Base-by-base conservation (phyloP, 2,888 invertebrate species). In the Petrolisthes manimaculis region DNA sequence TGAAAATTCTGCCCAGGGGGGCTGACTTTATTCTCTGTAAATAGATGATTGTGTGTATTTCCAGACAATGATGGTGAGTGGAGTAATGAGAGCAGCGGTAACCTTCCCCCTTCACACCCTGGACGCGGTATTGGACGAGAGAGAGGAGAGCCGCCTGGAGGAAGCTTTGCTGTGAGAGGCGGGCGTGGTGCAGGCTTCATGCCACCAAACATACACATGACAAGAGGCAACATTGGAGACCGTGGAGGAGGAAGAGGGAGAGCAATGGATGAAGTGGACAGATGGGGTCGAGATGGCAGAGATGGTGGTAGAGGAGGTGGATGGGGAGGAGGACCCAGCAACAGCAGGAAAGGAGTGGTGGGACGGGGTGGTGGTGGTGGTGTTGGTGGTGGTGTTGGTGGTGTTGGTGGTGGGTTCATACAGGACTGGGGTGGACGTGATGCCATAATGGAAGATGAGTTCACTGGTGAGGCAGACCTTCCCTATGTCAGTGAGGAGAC, bases 381-480 rank as follows among this genome's bases (percentile, higher is more conserved):
- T 4, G 21, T 53, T 9, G 82, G 77, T 67, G 67, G 79, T n/a
- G n/a, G 84, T 37, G 54, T 77, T 12, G n/a, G 86, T 37, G 37
- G 71, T 24, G 55, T 53, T 5, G 54, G 79, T 53, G 87, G 80
- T n/a, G 78, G 78, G 4, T 69, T 37, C 67, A 24, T 82, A n/a
- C 82, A 82, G 51, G 54, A 54, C n/a, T 82, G 86, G 86, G 86
- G 82, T 4, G n/a, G 77, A 9, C n/a, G 83, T n/a, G 87, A 79
- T 51, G n/a, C 21, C 18, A 24, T n/a, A 71, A 71, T 80, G 56
- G 90, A 90, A 37, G 90, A 90, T 56, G 90, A 90, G 74, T 90
- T 89, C 89, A 90, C 89, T 6, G 89, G 88, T 3, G 90, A 90
- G 67, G 86, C 89, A 8, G 90, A 89, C 53, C 75, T 90, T n/a